These are phyloP conservation scores for Brachyrhaphis roseni DNA, from an alignment of 2,797 vertebrate species.

Conservation along the genomic window DNA sequence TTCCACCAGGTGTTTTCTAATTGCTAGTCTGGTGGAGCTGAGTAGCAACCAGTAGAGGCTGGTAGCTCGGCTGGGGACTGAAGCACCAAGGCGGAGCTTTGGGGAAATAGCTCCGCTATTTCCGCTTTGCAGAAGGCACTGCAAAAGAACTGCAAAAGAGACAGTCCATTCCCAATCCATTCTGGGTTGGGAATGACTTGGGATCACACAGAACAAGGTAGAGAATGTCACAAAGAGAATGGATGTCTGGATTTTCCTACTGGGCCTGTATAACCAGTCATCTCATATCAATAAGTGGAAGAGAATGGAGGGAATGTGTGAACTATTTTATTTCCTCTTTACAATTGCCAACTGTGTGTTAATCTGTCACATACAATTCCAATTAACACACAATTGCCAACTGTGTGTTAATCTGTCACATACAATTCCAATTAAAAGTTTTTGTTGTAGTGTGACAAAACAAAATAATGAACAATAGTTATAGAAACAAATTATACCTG, in stretches of 20 bases:
- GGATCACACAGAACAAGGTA: background rate
- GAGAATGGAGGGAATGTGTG: background rate
- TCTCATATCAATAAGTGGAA: background rate
- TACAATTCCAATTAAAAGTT: background rate
- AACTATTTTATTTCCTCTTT: background rate
- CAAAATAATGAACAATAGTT: background rate
- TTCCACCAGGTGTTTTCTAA: too few relatives aligned
- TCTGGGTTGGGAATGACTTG: background rate
- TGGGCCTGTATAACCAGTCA: background rate
- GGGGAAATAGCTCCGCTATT: too few relatives aligned
- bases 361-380: background rate
- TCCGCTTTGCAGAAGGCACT: too few relatives aligned
- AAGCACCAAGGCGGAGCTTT: too few relatives aligned
- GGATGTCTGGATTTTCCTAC: background rate
- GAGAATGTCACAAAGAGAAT: background rate
- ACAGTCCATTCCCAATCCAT: too few relatives aligned
- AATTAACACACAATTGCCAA: background rate
- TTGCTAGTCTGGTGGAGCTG: too few relatives aligned
- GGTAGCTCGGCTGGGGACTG: too few relatives aligned
- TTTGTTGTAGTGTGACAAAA: background rate
- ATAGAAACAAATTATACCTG: constrained; percentile 6
- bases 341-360: background rate
- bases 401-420: background rate
- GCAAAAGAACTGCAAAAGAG: too few relatives aligned
- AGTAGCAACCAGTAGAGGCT: too few relatives aligned